phyloP scores from a whole-genome alignment of 2,888 invertebrate genomes.

The Brachylomia viminalis region DNA sequence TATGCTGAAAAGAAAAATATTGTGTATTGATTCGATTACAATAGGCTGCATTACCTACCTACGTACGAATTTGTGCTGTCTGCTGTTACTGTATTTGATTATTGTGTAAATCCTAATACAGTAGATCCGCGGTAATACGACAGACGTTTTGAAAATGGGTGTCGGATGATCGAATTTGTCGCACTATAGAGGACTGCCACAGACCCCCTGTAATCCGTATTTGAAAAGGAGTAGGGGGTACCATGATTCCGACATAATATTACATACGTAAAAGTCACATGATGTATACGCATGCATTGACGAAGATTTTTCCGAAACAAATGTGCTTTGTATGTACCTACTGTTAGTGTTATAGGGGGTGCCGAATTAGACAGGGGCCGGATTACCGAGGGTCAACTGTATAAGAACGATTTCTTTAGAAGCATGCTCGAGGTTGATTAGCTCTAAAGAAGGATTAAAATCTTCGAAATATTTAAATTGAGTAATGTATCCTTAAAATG shows the following conservation, averaged over 20 bases:
- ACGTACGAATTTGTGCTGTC: no score
- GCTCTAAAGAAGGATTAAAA: background rate
- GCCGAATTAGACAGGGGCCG: background rate
- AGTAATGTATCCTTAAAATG: background rate
- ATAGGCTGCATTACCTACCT: no score
- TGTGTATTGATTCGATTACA: no score
- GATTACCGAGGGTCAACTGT: background rate
- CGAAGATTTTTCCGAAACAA: background rate
- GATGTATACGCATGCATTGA: background rate
- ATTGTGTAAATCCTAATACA: no score
- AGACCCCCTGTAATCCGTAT: no score
- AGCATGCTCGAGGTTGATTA: background rate
- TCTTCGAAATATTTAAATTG: background rate
- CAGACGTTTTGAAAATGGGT: background rate
- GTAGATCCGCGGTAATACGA: background rate
- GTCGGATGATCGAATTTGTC: background rate
- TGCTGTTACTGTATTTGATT: no score
- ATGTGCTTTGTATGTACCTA: background rate
- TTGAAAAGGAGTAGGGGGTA: background rate
- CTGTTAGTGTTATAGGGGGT: background rate
- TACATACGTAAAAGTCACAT: background rate
- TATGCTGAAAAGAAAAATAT: no score
- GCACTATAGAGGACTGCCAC: no score
- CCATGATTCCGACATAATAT: background rate
- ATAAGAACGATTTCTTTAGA: background rate